Percentiles rank a stretch among this genome's conserved stretches.
These are phyloP conservation scores for Cephus pulcher DNA, from an alignment of 2,888 invertebrate species.

Conservation along the genomic window DNA sequence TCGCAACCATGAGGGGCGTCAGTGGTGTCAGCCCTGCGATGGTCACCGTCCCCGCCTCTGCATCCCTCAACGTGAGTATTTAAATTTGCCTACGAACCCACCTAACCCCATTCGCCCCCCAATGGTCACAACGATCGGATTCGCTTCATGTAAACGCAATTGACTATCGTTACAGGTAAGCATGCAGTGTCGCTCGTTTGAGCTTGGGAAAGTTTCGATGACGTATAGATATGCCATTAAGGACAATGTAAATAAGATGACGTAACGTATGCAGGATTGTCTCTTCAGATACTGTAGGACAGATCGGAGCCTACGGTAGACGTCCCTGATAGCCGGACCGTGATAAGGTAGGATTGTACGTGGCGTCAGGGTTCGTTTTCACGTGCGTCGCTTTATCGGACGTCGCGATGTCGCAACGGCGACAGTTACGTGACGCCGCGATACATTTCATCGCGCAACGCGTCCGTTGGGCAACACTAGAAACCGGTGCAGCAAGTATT, in stretches of 20 bases:
- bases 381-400: not conserved
- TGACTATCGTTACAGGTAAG: not conserved
- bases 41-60: slow-evolving; percentile 55
- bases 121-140: not conserved
- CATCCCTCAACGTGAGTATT: slow-evolving; percentile 54
- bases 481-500: slow-evolving; percentile 7
- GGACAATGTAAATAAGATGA: not conserved
- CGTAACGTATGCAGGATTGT: not conserved
- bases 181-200: not conserved
- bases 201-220: not conserved
- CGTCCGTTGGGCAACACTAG: not conserved
- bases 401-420: slow-evolving; percentile 5
- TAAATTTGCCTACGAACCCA: slow-evolving; percentile 3
- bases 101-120: slow-evolving; percentile 33
- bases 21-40: slow-evolving; percentile 46
- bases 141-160: not conserved
- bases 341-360: not conserved
- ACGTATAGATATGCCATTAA: not conserved
- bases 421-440: slow-evolving; percentile 4
- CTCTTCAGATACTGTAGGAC: not conserved
- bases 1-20: slow-evolving; percentile 49
- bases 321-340: not conserved
- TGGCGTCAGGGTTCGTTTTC: not conserved
- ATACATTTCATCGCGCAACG: slow-evolving; percentile 6
- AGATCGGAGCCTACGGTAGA: not conserved